These are phyloP conservation scores for Agrochola lota DNA, from an alignment of 2,888 invertebrate genomes.

Conservation along the genomic window DNA sequence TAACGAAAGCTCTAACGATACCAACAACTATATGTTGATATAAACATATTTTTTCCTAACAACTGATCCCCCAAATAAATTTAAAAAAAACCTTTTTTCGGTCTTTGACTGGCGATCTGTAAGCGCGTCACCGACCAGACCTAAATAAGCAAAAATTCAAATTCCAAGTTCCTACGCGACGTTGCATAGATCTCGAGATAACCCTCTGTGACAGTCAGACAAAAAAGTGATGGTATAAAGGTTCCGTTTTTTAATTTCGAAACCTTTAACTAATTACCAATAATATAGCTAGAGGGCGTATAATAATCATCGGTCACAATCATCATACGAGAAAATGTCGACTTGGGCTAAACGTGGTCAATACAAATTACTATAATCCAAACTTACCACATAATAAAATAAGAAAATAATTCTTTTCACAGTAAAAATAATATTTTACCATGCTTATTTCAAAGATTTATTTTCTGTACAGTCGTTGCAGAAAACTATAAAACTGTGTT, in stretches of 20 bases:
- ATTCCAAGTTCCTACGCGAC: neutral
- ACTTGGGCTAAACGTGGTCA: neutral
- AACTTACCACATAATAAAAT: slow-evolving; percentile 63
- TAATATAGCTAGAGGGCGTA: neutral
- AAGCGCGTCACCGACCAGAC: no score
- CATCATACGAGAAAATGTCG: neutral
- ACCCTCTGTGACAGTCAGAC: neutral
- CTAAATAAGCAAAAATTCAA: neutral
- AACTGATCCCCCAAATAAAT: no score
- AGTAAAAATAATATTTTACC: slow-evolving; percentile 29
- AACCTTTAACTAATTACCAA: neutral
- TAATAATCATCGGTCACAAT: neutral
- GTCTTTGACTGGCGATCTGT: no score
- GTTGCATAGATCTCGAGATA: neutral
- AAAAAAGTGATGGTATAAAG: neutral
- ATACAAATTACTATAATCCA: neutral
- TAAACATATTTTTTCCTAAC: no score
- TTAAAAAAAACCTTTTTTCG: no score
- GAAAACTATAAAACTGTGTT: slow-evolving; percentile 50
- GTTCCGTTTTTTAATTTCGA: neutral
- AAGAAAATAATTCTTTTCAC: slow-evolving; percentile 28
- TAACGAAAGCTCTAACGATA: no score
- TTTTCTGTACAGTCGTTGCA: slow-evolving; percentile 25
- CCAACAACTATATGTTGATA: no score
- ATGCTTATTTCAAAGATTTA: slow-evolving; percentile 40